A percentile compares a stretch with the other conserved stretches of the same genome.
phyloP scores from a whole-genome alignment of 2,113 vertebrate species.

The Jacana jacana region DNA sequence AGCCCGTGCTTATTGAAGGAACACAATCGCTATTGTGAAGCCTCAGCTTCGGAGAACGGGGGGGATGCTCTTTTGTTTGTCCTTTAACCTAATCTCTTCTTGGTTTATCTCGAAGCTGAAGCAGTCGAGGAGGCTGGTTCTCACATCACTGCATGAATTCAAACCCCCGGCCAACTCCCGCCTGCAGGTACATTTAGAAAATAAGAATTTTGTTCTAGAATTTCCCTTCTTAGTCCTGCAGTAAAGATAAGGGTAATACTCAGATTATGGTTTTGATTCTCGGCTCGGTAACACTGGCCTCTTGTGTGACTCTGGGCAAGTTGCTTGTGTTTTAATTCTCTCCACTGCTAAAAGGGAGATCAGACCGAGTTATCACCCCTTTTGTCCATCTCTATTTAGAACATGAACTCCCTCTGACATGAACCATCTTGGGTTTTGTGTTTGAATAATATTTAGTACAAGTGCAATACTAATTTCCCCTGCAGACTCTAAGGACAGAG shows the following conservation, averaged over 20 bases:
- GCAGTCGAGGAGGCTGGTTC: neutral
- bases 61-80: slow-evolving; percentile 41
- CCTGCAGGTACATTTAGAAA: slow-evolving; percentile 46
- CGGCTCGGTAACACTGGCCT: slow-evolving; percentile 16
- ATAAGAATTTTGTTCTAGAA: slow-evolving; percentile 56
- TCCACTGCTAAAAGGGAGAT: neutral
- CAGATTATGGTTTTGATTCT: slow-evolving; percentile 58
- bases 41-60: neutral
- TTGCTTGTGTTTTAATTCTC: neutral
- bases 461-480: neutral
- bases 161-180: neutral
- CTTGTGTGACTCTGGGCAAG: slow-evolving; percentile 46
- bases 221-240: neutral
- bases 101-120: slow-evolving; percentile 21
- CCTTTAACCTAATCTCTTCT: slow-evolving; percentile 59
- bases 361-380: neutral
- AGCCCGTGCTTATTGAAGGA: neutral
- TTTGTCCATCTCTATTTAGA: neutral
- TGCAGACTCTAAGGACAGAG: neutral
- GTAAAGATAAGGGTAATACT: slow-evolving; percentile 56
- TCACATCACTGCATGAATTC: slow-evolving; percentile 42
- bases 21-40: slow-evolving; percentile 19
- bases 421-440: neutral
- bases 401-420: neutral
- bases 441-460: neutral